Conservation (phyloP, 2,797 vertebrate genomes). For the Myotis myotis region DNA sequence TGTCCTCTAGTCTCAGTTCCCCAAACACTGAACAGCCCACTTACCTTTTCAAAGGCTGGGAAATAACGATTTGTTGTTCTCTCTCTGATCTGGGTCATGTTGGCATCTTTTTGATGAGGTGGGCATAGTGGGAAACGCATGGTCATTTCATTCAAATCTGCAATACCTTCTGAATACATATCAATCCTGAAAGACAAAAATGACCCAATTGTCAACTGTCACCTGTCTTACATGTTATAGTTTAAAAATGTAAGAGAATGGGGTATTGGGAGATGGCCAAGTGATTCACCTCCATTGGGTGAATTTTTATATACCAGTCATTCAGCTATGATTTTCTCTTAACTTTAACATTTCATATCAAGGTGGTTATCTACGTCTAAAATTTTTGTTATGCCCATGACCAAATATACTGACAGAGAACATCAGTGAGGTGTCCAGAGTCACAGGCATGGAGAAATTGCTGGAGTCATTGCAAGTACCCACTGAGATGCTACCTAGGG, state of each 20-base stretch:
- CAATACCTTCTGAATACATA: constrained; percentile 72
- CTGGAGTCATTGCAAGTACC: background rate
- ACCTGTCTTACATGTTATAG: background rate
- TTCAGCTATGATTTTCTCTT: background rate
- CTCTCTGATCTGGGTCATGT: constrained; percentile 19
- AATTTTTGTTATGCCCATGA: background rate
- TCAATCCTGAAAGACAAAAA: constrained; percentile 75
- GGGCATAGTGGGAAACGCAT: background rate
- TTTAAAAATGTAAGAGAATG: background rate
- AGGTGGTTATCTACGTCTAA: background rate
- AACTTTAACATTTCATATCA: background rate
- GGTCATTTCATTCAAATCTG: constrained; percentile 47
- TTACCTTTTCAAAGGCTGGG: constrained; percentile 76
- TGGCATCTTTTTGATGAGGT: constrained; percentile 47
- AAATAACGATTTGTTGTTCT: constrained; percentile 61
- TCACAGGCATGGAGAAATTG: background rate
- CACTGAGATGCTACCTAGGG: rapidly evolving
- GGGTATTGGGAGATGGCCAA: background rate
- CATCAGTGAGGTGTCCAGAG: background rate
- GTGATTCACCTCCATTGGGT: background rate
- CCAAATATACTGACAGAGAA: background rate
- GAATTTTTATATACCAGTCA: background rate
- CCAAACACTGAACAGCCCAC: background rate
- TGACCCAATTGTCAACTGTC: background rate
- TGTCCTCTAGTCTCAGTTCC: background rate